Evolutionary conservation across 2,888 invertebrate genomes (phyloP).

Genomic region (Oligia latruncula): DNA sequence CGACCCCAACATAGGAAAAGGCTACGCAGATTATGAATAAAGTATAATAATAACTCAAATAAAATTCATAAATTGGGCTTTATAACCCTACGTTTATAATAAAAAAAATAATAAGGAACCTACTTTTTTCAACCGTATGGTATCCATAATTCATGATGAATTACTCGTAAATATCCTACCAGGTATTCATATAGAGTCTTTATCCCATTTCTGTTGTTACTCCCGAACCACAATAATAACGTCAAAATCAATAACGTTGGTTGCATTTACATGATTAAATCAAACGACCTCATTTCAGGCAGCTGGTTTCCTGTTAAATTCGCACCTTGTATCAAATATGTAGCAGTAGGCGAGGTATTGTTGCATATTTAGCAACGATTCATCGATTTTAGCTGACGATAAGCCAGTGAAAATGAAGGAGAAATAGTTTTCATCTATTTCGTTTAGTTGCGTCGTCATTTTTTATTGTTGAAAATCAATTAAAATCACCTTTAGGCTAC

Average conservation of each 20-base stretch:
- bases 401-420: background rate
- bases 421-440: background rate
- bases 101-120: background rate
- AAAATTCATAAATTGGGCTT: background rate
- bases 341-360: constrained; percentile 3
- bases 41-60: background rate
- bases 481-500: background rate
- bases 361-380: constrained; percentile 40
- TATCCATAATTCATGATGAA: background rate
- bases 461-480: background rate
- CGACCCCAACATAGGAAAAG: too few relatives aligned
- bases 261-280: constrained; percentile 11
- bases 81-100: background rate
- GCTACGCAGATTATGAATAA: too few relatives aligned
- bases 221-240: background rate
- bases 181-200: background rate
- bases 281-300: constrained; percentile 27
- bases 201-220: background rate
- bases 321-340: background rate
- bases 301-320: constrained; percentile 1
- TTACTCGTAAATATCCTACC: background rate
- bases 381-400: constrained; percentile 21
- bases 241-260: constrained; percentile 15
- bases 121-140: background rate
- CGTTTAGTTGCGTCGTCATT: background rate